phyloP scores from a whole-genome alignment of 1,140 invertebrate genomes.

The Bombus balteatus region DNA sequence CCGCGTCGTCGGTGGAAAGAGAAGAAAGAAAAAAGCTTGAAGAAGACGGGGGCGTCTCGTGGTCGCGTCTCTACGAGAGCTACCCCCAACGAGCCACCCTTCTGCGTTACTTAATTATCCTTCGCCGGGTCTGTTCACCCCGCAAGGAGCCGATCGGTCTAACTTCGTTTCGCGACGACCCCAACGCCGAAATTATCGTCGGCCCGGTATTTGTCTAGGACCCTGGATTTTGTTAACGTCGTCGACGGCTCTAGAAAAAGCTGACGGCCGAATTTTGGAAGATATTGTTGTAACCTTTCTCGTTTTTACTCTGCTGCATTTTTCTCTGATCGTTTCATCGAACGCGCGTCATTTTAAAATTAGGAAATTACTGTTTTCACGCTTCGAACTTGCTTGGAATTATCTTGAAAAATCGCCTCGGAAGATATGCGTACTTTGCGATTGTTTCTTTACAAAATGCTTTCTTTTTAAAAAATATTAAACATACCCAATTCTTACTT shows the following conservation, averaged over 20 bases:
- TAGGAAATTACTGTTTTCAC: too few relatives aligned
- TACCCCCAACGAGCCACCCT: slow-evolving; percentile 61
- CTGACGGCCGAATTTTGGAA: background rate
- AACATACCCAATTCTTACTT: too few relatives aligned
- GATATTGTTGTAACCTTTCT: background rate
- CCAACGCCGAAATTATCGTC: slow-evolving; percentile 61
- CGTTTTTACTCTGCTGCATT: too few relatives aligned
- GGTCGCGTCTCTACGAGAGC: slow-evolving; percentile 67
- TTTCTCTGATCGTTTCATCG: too few relatives aligned
- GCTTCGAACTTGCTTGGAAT: too few relatives aligned
- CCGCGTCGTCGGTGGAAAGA: slow-evolving; percentile 46
- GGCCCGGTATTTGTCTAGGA: slow-evolving; percentile 71
- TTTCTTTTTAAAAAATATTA: too few relatives aligned
- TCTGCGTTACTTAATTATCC: slow-evolving; percentile 79
- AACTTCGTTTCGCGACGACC: slow-evolving; percentile 73
- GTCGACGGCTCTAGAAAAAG: background rate
- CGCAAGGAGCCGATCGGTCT: slow-evolving; percentile 68
- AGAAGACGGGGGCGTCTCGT: slow-evolving; percentile 42
- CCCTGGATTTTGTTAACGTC: slow-evolving; percentile 30
- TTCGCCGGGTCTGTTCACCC: slow-evolving; percentile 56
- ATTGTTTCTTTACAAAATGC: too few relatives aligned
- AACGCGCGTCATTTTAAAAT: too few relatives aligned
- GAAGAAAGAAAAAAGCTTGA: slow-evolving; percentile 11
- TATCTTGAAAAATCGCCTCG: too few relatives aligned
- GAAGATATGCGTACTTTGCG: too few relatives aligned